Base-by-base conservation (phyloP, 2,113 vertebrate species). In the Gavia stellata region DNA sequence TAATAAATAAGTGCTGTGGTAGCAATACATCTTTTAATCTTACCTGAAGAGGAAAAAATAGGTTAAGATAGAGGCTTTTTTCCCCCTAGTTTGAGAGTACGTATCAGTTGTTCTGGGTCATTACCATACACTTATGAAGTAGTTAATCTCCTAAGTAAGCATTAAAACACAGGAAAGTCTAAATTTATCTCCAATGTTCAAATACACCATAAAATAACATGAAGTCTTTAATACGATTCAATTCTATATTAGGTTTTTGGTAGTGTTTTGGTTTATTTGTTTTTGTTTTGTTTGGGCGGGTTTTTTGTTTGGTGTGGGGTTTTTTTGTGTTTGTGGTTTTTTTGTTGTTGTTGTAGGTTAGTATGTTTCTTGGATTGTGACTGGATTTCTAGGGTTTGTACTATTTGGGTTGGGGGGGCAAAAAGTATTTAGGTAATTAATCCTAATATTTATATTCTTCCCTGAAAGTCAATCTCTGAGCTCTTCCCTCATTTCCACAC, bases 361-460 rank as follows among this genome's bases (percentile, higher is more conserved):
- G 0, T 58, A 3, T 49, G 3, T 78, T 86, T 53, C 28, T 77
- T 28, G 59, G 19, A 50, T 17, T 80, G 18, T 45, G 12, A 20
- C 5, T 52, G 3, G 34, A 24, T 80, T 86, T 88, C 28, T 36
- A 8, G 14, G 4, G 3, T 63, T 88, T 33, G 3, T 71, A 7
- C 3, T 55, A 0, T 24, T 53, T 45, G 34, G 4, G 4, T 9
- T 25, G 6, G 3, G 3, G 5, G 10, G 25, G 5, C 5, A 44
- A 33, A 23, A 15, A 13, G 4, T 55, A 24, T 52, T 85, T 17
- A 20, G 20, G 12, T 59, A 17, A 25, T 82, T 15, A n/a, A 45
- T 58, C 4, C 19, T 74, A 10, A 16, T 26, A 33, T 26, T 86
- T 70, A 7, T 45, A 2, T 34, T 61, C 3, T 74, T 67, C 13